Conservation (phyloP, 2,113 vertebrate genomes). For the Strix aluco region DNA sequence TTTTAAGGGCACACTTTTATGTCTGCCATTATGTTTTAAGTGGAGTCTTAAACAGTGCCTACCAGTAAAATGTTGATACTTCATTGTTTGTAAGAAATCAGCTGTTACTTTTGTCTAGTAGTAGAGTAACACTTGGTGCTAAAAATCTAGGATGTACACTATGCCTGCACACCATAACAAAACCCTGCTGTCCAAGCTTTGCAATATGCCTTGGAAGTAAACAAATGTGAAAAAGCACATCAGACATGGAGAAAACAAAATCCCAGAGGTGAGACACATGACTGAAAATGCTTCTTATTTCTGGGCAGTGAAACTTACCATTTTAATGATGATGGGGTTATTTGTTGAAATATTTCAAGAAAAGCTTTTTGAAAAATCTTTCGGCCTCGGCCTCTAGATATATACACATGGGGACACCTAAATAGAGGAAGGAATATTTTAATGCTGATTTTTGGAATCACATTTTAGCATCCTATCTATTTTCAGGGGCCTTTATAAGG, state of each 20-base stretch:
- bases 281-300: slow-evolving; percentile 8
- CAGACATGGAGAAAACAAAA: not conserved
- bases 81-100: slow-evolving; percentile 16
- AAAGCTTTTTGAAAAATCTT: not conserved
- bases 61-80: slow-evolving; percentile 21
- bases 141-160: not conserved
- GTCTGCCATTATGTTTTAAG: slow-evolving; percentile 12
- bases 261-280: not conserved
- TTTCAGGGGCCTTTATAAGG: not conserved
- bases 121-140: not conserved
- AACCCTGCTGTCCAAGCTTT: not conserved
- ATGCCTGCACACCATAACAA: not conserved
- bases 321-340: slow-evolving; percentile 10
- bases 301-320: slow-evolving; percentile 1
- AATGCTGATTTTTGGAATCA: not conserved
- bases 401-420: not conserved
- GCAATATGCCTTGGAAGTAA: not conserved
- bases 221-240: not conserved
- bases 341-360: not conserved
- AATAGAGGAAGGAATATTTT: not conserved
- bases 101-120: not conserved
- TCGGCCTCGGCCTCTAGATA: not conserved
- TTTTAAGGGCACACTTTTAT: slow-evolving; percentile 8
- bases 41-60: not conserved
- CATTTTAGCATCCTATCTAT: not conserved